A percentile compares a stretch with the other conserved stretches of the same genome.
Conservation (phyloP, 2,797 vertebrate species). For the Anguilla pacifica region DNA sequence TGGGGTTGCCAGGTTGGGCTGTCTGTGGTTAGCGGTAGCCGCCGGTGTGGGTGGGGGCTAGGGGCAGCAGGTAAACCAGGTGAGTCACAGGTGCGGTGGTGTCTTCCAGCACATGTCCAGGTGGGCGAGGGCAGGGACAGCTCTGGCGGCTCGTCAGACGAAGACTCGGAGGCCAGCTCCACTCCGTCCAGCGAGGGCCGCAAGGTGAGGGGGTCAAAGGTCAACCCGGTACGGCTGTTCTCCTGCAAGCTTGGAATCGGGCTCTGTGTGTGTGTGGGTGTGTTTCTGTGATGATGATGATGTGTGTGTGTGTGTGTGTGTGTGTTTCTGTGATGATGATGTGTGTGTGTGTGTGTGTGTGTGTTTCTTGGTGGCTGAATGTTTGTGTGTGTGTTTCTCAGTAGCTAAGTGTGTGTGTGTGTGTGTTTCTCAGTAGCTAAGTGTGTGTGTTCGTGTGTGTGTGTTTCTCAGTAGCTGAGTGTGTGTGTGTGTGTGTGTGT, state of each 20-base stretch:
- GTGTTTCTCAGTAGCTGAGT: too few species aligned
- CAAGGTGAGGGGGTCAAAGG: slow-evolving; percentile 74
- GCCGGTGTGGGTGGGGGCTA: too few species aligned
- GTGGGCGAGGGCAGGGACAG: slow-evolving; percentile 74
- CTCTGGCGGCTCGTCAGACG: slow-evolving; percentile 77
- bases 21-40: too few species aligned
- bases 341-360: too few species aligned
- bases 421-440: too few species aligned
- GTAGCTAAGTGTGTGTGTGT: background rate
- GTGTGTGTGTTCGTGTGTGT: too few species aligned
- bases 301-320: too few species aligned
- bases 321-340: too few species aligned
- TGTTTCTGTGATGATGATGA: too few species aligned
- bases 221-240: background rate
- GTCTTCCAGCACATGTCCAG: slow-evolving; percentile 63
- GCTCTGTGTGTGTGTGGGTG: background rate
- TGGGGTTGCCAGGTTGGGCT: too few species aligned
- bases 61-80: too few species aligned
- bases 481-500: too few species aligned
- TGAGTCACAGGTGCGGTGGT: background rate
- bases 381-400: background rate
- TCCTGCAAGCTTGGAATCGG: background rate
- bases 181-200: slow-evolving; percentile 85
- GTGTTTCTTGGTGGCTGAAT: background rate
- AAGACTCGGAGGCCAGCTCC: slow-evolving; percentile 82